Base-by-base conservation (phyloP, 1,140 invertebrate species). In the Macrocentrus cingulum region DNA sequence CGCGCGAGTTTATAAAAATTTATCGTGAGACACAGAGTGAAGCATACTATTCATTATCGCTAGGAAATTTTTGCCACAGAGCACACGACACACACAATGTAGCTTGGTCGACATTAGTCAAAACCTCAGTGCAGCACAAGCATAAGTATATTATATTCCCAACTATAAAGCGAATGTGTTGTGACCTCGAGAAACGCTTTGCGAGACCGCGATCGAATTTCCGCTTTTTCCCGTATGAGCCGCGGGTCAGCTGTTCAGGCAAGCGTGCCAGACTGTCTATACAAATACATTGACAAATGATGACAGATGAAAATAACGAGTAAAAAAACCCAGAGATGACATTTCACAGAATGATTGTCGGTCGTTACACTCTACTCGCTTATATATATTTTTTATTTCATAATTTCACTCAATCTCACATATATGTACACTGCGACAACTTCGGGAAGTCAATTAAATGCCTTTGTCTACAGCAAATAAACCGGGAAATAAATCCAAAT, bases 201-300 rank as follows among this genome's bases (percentile, higher is more conserved):
- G 20, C 19, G 16, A 11, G 36, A 22, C 45, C 53, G n/a, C n/a
- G 52, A 60, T 60, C 59, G 59, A 60, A 60, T 56, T 60, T 60
- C 52, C 59, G 53, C 52, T 55, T 60, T 55, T 60, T 48, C 39
- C 34, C 6, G 6, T 39, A 11, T 7, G 19, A 20, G 13, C 11
- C 18, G n/a, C n/a, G 20, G 37, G 50, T 52, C 50, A 52, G 50
- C 50, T 52, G 50, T 52, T 52, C 20, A 25, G 22, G 50, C 2
- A 8, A 18, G 16, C 49, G 32, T 36, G 32, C 13, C 15, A 16
- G 32, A 37, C 49, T 51, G 1, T 51, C 2, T 39, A 39, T 15
- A 39, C 13, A 39, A 3, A 39, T 39, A n/a, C 8, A 39, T 39
- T 34, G 29, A 7, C 11, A 34, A 7, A 34, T 11, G 29, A 39